Evolutionary conservation across 2,797 vertebrate species (phyloP), one percentile per base, ranked within the genome.

Genomic region (Salarias fasciatus): DNA sequence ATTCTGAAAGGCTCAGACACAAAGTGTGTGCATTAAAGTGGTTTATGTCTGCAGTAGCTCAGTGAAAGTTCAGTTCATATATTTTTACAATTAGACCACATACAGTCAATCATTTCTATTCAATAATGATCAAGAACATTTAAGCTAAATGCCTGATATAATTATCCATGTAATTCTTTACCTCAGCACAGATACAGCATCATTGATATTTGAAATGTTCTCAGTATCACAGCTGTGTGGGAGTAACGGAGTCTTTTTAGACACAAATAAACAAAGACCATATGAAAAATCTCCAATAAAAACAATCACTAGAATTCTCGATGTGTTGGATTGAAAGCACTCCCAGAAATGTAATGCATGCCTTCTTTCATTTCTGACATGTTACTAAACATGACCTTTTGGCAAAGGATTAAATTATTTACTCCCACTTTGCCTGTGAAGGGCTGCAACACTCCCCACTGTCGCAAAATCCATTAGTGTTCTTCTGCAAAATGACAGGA

Each of bases 361-460:
- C 61, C 53, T 64, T 77, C 9, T 73, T 84, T 67, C 29, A 66
- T 78, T 86, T 77, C 62, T 90, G 90, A 89, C 86, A 90, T 80
- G 73, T 77, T 64, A 83, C 84, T 83, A 86, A 90, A 89, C 13
- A 44, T 88, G 89, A 92, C 90, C 90, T 91, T 92, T 92, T 72
- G 63, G 64, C 69, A 81, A 85, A 80, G 82, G 63, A 88, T 84
- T 83, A 55, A 80, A 89, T 86, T 75, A 83, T 70, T 83, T 75
- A 72, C 66, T 66, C 48, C 64, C 46, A 72, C 38, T 75, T 73
- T 73, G 31, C 71, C 44, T 65, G 52, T 63, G 49, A 80, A 70
- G 30, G 73, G 35, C 70, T 63, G 44, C 53, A 69, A 42, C 37
- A 51, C 71, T 83, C 66, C 41, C 42, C 6, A n/a, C 30, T 3